A percentile compares a stretch with the other conserved stretches of the same genome.
phyloP scores from a whole-genome alignment of 2,113 vertebrate genomes.

The Strix uralensis region DNA sequence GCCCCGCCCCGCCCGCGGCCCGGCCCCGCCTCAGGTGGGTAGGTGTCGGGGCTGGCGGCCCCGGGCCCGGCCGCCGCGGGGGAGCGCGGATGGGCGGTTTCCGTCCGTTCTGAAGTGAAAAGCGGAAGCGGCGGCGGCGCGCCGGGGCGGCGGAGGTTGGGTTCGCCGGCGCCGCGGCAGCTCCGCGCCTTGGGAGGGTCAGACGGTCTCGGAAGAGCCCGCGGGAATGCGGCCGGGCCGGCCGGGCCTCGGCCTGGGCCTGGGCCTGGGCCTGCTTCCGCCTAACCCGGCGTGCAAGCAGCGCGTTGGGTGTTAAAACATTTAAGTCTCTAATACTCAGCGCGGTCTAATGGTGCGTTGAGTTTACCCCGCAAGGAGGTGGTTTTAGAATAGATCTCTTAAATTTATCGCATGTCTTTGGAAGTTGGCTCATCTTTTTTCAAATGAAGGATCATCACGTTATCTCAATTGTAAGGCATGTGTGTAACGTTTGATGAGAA shows the following conservation, averaged over 20 bases:
- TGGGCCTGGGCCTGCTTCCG: background rate
- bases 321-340: accelerated
- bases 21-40: no score
- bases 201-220: accelerated
- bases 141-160: no score
- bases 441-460: accelerated
- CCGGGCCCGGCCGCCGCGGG: no score
- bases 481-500: no score
- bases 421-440: background rate
- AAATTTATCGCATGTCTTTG: background rate
- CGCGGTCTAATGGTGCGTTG: background rate
- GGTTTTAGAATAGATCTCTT: background rate
- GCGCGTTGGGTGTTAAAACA: accelerated
- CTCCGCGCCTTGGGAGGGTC: background rate
- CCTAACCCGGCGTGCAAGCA: background rate
- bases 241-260: background rate
- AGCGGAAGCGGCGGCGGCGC: background rate
- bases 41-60: background rate
- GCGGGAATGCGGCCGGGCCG: background rate
- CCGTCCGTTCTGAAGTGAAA: no score
- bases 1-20: background rate
- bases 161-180: background rate
- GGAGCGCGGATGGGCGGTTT: background rate
- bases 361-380: no score
- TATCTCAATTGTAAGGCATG: background rate